phyloP scores from a whole-genome alignment of 2,888 invertebrate species.

The Stratiomys singularior region DNA sequence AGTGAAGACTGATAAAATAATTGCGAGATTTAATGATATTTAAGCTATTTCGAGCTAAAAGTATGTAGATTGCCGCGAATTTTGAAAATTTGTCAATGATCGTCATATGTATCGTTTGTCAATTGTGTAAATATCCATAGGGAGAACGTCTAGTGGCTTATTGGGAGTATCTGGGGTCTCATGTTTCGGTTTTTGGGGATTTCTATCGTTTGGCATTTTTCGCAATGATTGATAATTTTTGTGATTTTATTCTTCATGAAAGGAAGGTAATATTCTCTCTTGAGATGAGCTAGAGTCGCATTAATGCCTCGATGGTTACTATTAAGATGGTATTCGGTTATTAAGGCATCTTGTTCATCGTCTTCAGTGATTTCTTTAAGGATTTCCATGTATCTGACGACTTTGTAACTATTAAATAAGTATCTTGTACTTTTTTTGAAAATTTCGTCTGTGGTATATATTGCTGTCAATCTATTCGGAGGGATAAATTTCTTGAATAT shows the following conservation, averaged over 20 bases:
- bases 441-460: constrained; percentile 47
- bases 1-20: no score
- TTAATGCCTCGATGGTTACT: constrained; percentile 43
- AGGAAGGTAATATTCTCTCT: constrained; percentile 45
- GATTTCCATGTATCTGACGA: constrained; percentile 7
- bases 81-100: no score
- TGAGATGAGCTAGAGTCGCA: constrained; percentile 43
- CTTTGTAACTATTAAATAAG: constrained; percentile 2
- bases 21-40: no score
- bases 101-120: no score
- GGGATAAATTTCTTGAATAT: not conserved
- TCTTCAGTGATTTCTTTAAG: constrained; percentile 18
- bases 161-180: no score
- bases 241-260: constrained; percentile 47
- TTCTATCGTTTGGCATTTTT: constrained; percentile 41
- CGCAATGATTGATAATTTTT: constrained; percentile 47
- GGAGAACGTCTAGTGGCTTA: no score
- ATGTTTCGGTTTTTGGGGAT: no score
- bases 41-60: no score
- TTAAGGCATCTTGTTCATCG: not conserved
- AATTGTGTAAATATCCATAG: no score
- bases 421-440: constrained; percentile 48
- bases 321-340: constrained; percentile 2
- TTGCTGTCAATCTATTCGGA: constrained; percentile 11
- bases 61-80: no score